phyloP scores from a whole-genome alignment of 2,113 vertebrate species.

The Ctenodactylus gundi region DNA sequence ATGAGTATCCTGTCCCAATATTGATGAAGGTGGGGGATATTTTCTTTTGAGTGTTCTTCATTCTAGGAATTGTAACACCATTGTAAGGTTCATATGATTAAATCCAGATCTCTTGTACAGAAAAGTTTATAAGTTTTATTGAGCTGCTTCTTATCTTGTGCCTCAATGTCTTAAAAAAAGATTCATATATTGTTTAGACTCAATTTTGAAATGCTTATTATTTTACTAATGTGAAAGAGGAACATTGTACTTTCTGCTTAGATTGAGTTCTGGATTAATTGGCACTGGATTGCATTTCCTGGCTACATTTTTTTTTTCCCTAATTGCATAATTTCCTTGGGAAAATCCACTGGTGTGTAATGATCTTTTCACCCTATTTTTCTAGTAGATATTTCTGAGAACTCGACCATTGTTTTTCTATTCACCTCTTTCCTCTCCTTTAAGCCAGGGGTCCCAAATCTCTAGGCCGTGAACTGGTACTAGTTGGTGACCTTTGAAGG shows the following conservation, averaged over 20 bases:
- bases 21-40: background rate
- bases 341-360: slow-evolving; percentile 1
- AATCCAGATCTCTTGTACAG: background rate
- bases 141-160: background rate
- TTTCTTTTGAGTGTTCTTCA: background rate
- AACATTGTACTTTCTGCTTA: background rate
- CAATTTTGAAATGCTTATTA: background rate
- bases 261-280: background rate
- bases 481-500: no score
- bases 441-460: no score
- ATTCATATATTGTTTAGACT: background rate
- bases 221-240: background rate
- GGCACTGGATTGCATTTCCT: background rate
- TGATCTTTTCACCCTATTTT: slow-evolving; percentile 60
- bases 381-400: slow-evolving; percentile 49
- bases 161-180: background rate
- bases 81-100: background rate
- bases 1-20: background rate
- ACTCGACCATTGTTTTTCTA: slow-evolving; percentile 39
- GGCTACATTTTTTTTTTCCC: background rate
- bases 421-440: background rate
- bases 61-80: background rate
- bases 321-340: background rate
- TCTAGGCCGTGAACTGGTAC: no score
- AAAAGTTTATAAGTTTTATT: background rate